Conservation (phyloP, 2,797 vertebrate species). For the Enoplosus armatus region DNA sequence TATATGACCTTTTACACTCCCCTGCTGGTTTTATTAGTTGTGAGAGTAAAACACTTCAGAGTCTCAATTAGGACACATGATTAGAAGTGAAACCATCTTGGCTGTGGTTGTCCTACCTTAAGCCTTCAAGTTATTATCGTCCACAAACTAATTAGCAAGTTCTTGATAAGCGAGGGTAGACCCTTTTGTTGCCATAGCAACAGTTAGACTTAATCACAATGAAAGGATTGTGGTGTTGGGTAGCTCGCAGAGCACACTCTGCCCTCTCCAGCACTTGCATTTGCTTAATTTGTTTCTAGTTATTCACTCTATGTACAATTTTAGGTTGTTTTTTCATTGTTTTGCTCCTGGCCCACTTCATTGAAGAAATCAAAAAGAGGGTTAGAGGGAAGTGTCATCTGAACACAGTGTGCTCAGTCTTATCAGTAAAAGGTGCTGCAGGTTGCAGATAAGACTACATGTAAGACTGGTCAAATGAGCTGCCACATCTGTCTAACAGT, state of each 20-base stretch:
- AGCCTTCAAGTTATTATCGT: slow-evolving; percentile 78
- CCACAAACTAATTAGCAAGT: slow-evolving; percentile 80
- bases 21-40: slow-evolving; percentile 49
- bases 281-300: slow-evolving; percentile 43
- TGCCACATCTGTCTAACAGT: slow-evolving; percentile 15
- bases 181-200: slow-evolving; percentile 75
- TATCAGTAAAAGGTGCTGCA: slow-evolving; percentile 17
- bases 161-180: slow-evolving; percentile 73
- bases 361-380: slow-evolving; percentile 35
- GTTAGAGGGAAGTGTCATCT: slow-evolving; percentile 18
- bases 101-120: slow-evolving; percentile 74
- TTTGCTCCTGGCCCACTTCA: slow-evolving; percentile 1
- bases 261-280: slow-evolving; percentile 32
- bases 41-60: slow-evolving; percentile 53
- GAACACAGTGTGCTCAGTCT: background rate
- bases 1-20: slow-evolving; percentile 34
- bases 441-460: too few species aligned
- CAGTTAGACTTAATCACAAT: slow-evolving; percentile 63
- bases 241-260: slow-evolving; percentile 21
- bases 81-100: slow-evolving; percentile 70
- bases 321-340: background rate
- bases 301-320: slow-evolving; percentile 19
- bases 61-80: slow-evolving; percentile 73
- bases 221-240: slow-evolving; percentile 57
- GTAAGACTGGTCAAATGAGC: too few species aligned